These are phyloP conservation scores for Gonioctena quinquepunctata DNA, from an alignment of 1,140 invertebrate genomes.

Conservation along the genomic window DNA sequence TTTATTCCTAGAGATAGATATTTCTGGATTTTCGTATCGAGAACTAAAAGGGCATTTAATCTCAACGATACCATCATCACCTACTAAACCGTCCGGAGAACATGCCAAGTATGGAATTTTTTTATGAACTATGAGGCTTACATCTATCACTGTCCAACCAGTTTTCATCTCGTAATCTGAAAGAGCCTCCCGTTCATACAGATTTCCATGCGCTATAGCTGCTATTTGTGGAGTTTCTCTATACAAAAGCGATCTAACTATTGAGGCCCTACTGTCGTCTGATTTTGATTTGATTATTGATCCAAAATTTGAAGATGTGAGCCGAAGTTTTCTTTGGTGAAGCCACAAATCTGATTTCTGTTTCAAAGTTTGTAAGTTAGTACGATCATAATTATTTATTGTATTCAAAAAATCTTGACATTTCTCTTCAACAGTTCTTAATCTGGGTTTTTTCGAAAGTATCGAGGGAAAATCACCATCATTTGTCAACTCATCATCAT, in stretches of 20 bases:
- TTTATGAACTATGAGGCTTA: background rate
- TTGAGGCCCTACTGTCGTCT: background rate
- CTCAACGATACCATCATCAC: constrained; percentile 20
- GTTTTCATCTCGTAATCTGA: background rate
- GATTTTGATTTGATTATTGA: constrained; percentile 2
- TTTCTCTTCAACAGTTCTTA: constrained; percentile 1
- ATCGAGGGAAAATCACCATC: background rate
- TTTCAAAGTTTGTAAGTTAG: background rate
- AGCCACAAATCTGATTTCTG: constrained; percentile 10
- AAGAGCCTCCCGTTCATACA: background rate
- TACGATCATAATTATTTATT: constrained; percentile 2
- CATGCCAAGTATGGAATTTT: constrained; percentile 15
- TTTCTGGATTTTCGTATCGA: constrained; percentile 10
- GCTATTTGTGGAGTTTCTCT: constrained; percentile 1
- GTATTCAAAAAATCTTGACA: constrained; percentile 5
- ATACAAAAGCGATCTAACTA: constrained; percentile 8
- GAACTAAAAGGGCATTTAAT: constrained; percentile 25
- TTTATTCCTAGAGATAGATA: background rate
- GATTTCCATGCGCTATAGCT: background rate
- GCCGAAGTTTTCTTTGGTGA: constrained; percentile 1
- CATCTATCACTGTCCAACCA: background rate
- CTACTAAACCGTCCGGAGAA: constrained; percentile 23
- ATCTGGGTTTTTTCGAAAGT: background rate
- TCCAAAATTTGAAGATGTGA: constrained; percentile 3
- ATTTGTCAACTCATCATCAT: background rate